These are phyloP conservation scores for Poecilia wingei DNA, from an alignment of 2,797 vertebrate species.

Conservation along the genomic window DNA sequence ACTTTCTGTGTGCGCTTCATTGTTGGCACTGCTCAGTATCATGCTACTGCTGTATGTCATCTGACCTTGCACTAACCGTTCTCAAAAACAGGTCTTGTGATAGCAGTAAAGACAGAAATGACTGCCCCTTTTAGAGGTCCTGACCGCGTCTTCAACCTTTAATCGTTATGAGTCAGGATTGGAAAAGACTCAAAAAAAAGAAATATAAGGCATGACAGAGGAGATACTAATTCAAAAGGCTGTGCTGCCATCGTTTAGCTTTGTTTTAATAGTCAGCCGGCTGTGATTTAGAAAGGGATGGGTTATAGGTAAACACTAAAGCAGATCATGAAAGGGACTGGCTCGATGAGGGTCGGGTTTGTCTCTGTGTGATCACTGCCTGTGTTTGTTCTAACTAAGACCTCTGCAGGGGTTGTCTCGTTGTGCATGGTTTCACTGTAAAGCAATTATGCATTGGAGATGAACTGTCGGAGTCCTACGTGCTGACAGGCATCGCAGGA, in stretches of 20 bases:
- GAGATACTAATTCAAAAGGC: constrained; percentile 65
- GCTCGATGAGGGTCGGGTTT: constrained; percentile 17
- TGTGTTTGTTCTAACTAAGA: constrained; percentile 39
- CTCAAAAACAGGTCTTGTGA: constrained; percentile 60
- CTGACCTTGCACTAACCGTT: constrained; percentile 61
- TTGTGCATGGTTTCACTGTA: constrained; percentile 26
- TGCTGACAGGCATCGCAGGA: constrained; percentile 49
- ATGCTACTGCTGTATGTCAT: constrained; percentile 64
- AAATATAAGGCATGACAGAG: constrained; percentile 63
- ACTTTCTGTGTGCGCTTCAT: constrained; percentile 22
- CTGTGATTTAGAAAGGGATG: constrained; percentile 61
- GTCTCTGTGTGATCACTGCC: constrained; percentile 25
- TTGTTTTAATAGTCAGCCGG: constrained; percentile 63
- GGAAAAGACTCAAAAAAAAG: constrained; percentile 44
- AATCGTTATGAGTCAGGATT: constrained; percentile 51
- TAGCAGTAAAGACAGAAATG: constrained; percentile 60
- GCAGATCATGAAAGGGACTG: constrained; percentile 32
- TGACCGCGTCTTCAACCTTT: constrained; percentile 80
- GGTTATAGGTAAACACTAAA: constrained; percentile 65
- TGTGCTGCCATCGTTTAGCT: constrained; percentile 79
- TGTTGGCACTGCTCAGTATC: constrained; percentile 52
- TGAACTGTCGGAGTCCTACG: constrained; percentile 30
- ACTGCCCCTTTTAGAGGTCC: constrained; percentile 46
- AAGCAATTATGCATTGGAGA: constrained; percentile 33
- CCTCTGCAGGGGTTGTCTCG: constrained; percentile 32